Conservation (phyloP, 1,140 invertebrate species). For the Drosophila oshimai region DNA sequence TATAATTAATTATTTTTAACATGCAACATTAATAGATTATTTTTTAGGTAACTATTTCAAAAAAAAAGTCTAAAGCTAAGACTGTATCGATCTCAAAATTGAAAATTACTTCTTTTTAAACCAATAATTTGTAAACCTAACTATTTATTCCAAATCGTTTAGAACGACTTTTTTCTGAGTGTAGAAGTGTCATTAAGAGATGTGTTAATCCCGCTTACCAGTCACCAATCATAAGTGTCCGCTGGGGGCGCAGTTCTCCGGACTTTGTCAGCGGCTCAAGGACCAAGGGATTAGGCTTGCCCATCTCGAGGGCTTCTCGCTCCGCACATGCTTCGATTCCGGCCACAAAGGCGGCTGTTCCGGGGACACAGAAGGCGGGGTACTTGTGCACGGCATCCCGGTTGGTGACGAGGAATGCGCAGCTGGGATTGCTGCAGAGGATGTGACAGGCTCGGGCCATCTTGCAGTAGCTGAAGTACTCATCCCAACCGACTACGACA, state of each 20-base stretch:
- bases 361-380: constrained; percentile 82
- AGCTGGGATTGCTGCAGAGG: constrained; percentile 84
- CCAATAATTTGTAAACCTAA: too few species aligned
- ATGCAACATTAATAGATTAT: too few species aligned
- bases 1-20: too few species aligned
- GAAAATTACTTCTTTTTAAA: too few species aligned
- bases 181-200: neutral
- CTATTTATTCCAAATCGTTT: too few species aligned
- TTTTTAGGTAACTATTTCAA: too few species aligned
- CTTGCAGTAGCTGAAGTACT: constrained; percentile 95
- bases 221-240: constrained; percentile 97
- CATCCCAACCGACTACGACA: constrained; percentile 96
- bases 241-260: constrained; percentile 87
- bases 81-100: too few species aligned
- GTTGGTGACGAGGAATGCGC: constrained; percentile 95
- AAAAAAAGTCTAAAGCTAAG: too few species aligned
- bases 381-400: constrained; percentile 88
- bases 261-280: constrained; percentile 61
- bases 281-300: constrained; percentile 87
- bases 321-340: constrained; percentile 91
- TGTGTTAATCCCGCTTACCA: constrained; percentile 83
- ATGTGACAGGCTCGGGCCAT: constrained; percentile 94
- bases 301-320: constrained; percentile 91
- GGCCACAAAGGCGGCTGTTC: constrained; percentile 92
- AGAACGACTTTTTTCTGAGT: too few species aligned